Evolutionary conservation across 2,797 vertebrate genomes (phyloP), one percentile per base, ranked within the genome.

Genomic region (Etheostoma nigrum): DNA sequence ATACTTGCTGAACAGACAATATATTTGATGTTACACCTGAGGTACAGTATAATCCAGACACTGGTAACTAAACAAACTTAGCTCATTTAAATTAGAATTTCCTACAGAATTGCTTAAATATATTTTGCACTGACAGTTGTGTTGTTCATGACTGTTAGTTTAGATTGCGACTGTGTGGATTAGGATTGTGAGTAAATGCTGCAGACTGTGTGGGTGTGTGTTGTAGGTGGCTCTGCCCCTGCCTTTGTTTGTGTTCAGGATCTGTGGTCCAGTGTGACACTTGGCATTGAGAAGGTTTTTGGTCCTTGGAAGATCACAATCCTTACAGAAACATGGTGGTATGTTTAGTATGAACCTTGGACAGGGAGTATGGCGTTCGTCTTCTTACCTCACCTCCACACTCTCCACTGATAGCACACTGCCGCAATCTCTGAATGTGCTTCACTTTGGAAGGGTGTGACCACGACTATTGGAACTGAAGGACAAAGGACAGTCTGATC

Each of bases 271-370:
- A 14, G 60, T 23, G 45, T 10, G 12, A 58, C 15, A 42, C 63
- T 75, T 80, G 73, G 54, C 62, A 58, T 51, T 18, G 13, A 30
- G 21, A 44, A 30, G 25, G 8, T 23, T 81, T 79, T 21, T 45
- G 23, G 5, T 15, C 15, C 1, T 53, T 68, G 19, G 10, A 30
- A 49, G 57, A 27, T 21, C 40, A 47, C 15, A 70, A 76, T 30
- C 27, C 19, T 36, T 64, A 78, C 53, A 70, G 63, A 44, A 66
- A 51, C 25, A 23, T 2, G 18, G 48, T 64, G 57, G 25, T 85
- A 13, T 75, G 55, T 67, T 79, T 70, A 82, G n/a, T 45, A 30
- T 91, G 89, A 92, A 92, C 92, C 52, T 93, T 93, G 91, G 74
- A 80, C 86, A 73, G 59, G 53, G 30, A 67, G 63, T n/a, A 42